Base-by-base conservation (phyloP, 2,113 vertebrate genomes). In the Sarotherodon lohbergeri region DNA sequence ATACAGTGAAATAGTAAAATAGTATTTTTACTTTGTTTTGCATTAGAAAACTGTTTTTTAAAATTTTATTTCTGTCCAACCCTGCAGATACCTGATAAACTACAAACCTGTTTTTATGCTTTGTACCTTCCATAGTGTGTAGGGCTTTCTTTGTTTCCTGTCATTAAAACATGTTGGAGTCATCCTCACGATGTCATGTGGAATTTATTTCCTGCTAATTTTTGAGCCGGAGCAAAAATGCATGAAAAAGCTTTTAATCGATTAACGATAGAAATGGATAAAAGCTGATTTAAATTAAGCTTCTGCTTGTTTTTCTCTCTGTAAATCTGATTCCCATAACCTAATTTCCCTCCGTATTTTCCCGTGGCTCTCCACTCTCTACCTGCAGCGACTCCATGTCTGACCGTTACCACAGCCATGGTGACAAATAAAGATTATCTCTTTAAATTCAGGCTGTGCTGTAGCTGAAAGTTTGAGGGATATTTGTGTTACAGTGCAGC, bases 401-500 rank as follows among this genome's bases (percentile, higher is more conserved):
- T 36, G 59, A 36, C 59, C 1, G 5, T 63, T 63, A 1, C 17
- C 9, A 36, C 16, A 0, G 59, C 2, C 1, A 9, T 2, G 34
- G 59, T 63, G 59, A 11, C 59, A 0, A 63, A 63, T 63, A 0
- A 63, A 63, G 59, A 19, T 63, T 0, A 34, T 34, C 0, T 63
- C 3, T 63, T 63, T 63, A 63, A 19, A 63, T 0, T 34, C 59
- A 19, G 59, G 59, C 29, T 63, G 29, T 0, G 29, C 29, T 63
- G 29, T 63, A 11, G 29, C 59, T 63, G 59, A 4, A 63, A 63
- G 59, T 63, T 63, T 63, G 59, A 63, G 59, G 9, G 16, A 3
- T 1, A 9, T 3, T 61, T 19, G 34, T 63, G 1, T 63, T 63
- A 34, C 9, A 34, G 16, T 34, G 59, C 17, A 63, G 32, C 32